Base-by-base conservation (phyloP, 2,113 vertebrate genomes). In the Symphodus melops region DNA sequence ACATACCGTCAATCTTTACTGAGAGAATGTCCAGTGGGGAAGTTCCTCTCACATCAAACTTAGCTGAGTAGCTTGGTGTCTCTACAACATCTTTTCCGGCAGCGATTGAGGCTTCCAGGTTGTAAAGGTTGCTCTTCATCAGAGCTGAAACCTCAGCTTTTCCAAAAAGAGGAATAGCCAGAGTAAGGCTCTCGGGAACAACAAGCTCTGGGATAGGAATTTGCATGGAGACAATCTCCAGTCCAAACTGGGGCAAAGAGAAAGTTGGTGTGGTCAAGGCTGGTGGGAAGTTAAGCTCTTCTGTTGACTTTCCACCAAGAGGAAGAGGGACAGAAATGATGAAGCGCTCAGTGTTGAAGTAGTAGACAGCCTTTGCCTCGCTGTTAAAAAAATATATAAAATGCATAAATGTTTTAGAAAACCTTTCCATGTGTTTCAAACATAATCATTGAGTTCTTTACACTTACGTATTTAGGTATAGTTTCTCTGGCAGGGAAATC, bases 121-220 rank as follows among this genome's bases (percentile, higher is more conserved):
- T 94, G 77, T 99, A 99, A 17, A 96, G 78, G 88, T 98, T 99
- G 93, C 95, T 97, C 75, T 91, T 93, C 77, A 99, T 33, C 0
- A 92, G 88, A 13, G 95, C 83, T 42, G 95, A 95, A 67, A 97
- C 19, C 42, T 97, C 95, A 65, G 96, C 90, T 73, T 93, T 89
- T 41, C 94, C 95, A 79, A 97, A 64, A 21, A 95, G 88, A 75
- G 97, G 97, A 49, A 99, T 68, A 55, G 1, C 90, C 10, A 99
- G 90, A 89, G 51, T 59, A 33, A 84, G 75, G 14, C 60, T 81
- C 54, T 92, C 82, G 4, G 97, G 98, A 67, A 99, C 60, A 72
- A 91, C 92, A 49, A 98, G 85, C 0, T 90, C 52, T 0, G 96
- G 97, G 52, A 98, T 75, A 10, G 83, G 94, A 84, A 95, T 93